Base-by-base conservation (phyloP, 2,888 invertebrate genomes). In the Tetrapedia diversipes region DNA sequence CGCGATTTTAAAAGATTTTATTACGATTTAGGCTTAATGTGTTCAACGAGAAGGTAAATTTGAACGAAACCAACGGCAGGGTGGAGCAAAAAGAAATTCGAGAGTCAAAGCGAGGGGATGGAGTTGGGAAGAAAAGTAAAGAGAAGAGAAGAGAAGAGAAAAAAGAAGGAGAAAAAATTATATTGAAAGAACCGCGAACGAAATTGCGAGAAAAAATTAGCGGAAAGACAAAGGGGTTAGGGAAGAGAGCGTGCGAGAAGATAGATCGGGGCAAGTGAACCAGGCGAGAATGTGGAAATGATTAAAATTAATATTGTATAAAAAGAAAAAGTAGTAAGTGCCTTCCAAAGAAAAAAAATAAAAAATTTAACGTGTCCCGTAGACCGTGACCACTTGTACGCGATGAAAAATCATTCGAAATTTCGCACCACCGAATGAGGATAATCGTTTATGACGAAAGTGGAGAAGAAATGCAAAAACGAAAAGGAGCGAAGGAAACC, bases 281-380 rank as follows among this genome's bases (percentile, higher is more conserved):
- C 73, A 85, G 79, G 83, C 78, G 81, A 82, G 84, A 83, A 84
- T 79, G 82, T 82, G 79, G 78, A 74, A 79, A 83, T 68, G 76
- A 77, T 82, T 88, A 86, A 89, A 89, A 86, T 86, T 88, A 89
- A 88, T 88, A 90, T 86, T 95, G 95, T 95, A 95, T 95, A 95
- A 66, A 66, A 63, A 95, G 90, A 57, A 94, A 93, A 94, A 93
- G 95, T 95, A 95, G 95, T 94, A 95, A 95, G 95, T 95, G 95
- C 95, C 95, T 95, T 95, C 95, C 95, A 95, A 94, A 95, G 95
- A 95, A 94, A 93, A 95, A 90, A 93, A 86, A 70, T 43, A 59
- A 61, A 29, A 57, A 66, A 81, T 82, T 88, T 89, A 87, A 91
- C 87, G 90, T 91, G 90, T 92, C 91, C 90, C 92, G 91, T 91